Conservation (phyloP, 2,113 vertebrate genomes). For the Taxidea taxus region DNA sequence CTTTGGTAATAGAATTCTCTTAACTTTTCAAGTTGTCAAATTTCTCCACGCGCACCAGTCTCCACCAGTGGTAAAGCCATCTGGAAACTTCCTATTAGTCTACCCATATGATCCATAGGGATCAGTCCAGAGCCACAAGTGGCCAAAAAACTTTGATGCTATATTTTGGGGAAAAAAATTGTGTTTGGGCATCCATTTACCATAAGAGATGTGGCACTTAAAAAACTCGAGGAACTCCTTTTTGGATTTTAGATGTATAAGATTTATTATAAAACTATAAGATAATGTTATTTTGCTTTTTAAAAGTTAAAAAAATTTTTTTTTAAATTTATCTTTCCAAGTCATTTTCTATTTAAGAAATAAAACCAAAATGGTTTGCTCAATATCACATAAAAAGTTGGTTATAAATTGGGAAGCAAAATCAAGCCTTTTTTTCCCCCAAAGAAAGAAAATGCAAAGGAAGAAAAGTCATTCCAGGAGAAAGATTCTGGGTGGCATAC, state of each 20-base stretch:
- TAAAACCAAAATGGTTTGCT: neutral
- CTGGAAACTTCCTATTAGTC: neutral
- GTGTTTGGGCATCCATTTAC: neutral
- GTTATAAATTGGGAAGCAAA: neutral
- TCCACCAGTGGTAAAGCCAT: neutral
- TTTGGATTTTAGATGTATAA: neutral
- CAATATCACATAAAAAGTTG: neutral
- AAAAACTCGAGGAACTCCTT: neutral
- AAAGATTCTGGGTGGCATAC: neutral
- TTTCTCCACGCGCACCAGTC: neutral
- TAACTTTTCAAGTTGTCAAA: neutral
- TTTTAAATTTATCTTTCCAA: neutral
- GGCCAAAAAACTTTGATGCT: neutral
- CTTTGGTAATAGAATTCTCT: neutral
- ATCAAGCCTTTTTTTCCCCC: neutral
- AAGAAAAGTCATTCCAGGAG: neutral
- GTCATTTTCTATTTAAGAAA: conserved; percentile 5
- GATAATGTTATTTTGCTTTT: neutral
- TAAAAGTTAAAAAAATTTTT: neutral
- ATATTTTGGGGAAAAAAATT: neutral
- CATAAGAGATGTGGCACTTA: neutral
- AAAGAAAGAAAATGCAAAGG: neutral
- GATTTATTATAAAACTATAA: neutral
- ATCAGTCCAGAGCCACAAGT: neutral
- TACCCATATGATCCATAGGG: neutral